Base-by-base conservation (phyloP, 2,113 vertebrate species). In the Thunnus maccoyii region DNA sequence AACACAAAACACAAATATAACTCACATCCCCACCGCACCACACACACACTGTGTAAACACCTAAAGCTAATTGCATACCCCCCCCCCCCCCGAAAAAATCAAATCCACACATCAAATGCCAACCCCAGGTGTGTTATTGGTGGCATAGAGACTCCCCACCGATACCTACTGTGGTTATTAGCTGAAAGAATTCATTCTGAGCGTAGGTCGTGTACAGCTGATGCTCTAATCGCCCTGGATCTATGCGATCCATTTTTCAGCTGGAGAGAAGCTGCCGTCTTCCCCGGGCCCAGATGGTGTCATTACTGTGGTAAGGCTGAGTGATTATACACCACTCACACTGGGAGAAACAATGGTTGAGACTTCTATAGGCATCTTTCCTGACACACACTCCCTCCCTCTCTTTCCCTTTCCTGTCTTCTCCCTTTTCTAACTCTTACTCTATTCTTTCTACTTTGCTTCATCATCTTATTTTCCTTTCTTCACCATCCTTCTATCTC, bases 301-400 rank as follows among this genome's bases (percentile, higher is more conserved):
- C 93, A 95, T 95, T 95, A 95, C 91, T 86, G 87, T 86, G 89
- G 90, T 92, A 88, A 93, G 93, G 93, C 94, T 95, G 94, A 95
- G 88, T 94, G 93, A 95, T 95, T 94, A 94, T 88, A 92, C 89
- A 90, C 85, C 76, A 78, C 88, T 91, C 91, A 89, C 91, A 90
- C 86, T 71, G 89, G 84, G 84, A 91, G 90, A 91, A 93, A 94
- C 92, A 93, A 94, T 88, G 83, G 87, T 90, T 86, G 80, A 88
- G 85, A 78, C 80, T 89, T 90, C 90, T 80, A 86, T 84, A 90
- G 84, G 88, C 89, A 86, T 85, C 88, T 86, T 87, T 79, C 78
- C 87, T 84, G 80, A 86, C 70, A 60, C 74, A 48, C 58, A 32
- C 69, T 46, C 72, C 55, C 72, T 47, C 79, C 10, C n/a, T 25